Evolutionary conservation across 2,113 vertebrate genomes (phyloP).

Genomic region (Clarias gariepinus): DNA sequence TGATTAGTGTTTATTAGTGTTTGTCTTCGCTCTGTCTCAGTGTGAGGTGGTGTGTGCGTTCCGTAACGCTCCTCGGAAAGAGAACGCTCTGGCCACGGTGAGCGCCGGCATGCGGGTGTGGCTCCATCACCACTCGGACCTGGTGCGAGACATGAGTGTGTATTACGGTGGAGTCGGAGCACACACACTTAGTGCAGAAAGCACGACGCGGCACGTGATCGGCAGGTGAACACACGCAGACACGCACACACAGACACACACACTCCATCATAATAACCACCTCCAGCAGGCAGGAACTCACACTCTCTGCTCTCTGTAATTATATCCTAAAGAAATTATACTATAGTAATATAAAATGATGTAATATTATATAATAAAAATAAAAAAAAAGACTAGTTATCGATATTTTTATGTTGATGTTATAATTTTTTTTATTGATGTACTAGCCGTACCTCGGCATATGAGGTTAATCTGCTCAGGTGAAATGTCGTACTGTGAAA

Average conservation of each 20-base stretch:
- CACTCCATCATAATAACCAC: conserved; percentile 34
- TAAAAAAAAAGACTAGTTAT: no score
- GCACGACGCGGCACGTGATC: conserved; percentile 68
- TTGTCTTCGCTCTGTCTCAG: conserved; percentile 61
- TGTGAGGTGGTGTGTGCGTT: conserved; percentile 82
- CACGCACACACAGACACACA: no score
- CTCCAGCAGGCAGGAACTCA: no score
- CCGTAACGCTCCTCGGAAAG: conserved; percentile 82
- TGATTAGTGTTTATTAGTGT: neutral
- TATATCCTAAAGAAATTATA: neutral
- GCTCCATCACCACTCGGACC: conserved; percentile 72
- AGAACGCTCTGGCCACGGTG: conserved; percentile 78
- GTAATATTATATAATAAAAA: no score
- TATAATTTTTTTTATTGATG: no score
- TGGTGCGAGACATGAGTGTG: conserved; percentile 78
- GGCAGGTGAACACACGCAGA: conserved; percentile 60
- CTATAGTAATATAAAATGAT: no score
- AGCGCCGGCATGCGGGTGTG: conserved; percentile 82
- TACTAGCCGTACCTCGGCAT: no score
- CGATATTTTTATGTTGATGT: no score
- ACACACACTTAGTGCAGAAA: conserved; percentile 64
- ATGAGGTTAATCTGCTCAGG: no score
- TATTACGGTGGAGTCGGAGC: conserved; percentile 80
- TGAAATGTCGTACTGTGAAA: no score
- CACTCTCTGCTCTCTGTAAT: neutral